Conservation (phyloP, 2,113 vertebrate genomes). For the Oryctolagus cuniculus region mOryCun1.1 NC_091435.1:52805501-52806000, state of each 20-base stretch:
- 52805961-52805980: slow-evolving; percentile 59
- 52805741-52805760: not conserved
- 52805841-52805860: slow-evolving; percentile 32
- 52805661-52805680: not conserved
- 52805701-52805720: slow-evolving; percentile 26
- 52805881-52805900: slow-evolving; percentile 46
- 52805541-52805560: not conserved
- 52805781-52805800: slow-evolving; percentile 50
- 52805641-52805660: slow-evolving; percentile 23
- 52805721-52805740: not conserved
- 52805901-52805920: slow-evolving; percentile 73
- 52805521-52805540: not conserved
- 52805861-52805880: slow-evolving; percentile 69
- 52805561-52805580: not conserved
- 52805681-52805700: not conserved
- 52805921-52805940: slow-evolving; percentile 20
- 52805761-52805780: slow-evolving; percentile 38
- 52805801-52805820: slow-evolving; percentile 46
- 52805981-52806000: slow-evolving; percentile 26
- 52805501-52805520: not conserved
- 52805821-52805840: slow-evolving; percentile 75
- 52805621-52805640: not conserved
- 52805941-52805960: not conserved
- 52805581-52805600: not conserved
- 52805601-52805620: slow-evolving; percentile 18